phyloP scores from a whole-genome alignment of 2,113 vertebrate genomes.

The Tragulus kanchil region DNA sequence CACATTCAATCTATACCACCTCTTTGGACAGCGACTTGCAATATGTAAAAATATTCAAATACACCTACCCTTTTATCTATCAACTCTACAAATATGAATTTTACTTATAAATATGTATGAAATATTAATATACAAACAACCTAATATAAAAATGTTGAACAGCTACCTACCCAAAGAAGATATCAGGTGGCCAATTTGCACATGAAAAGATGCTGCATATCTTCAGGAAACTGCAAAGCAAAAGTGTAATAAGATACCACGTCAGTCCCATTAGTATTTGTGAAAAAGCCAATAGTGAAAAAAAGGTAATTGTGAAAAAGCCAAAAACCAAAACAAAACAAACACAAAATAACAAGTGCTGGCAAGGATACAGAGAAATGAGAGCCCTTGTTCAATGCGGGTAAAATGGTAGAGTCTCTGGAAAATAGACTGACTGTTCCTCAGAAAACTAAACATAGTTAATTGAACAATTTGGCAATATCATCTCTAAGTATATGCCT shows the following conservation, averaged over 20 bases:
- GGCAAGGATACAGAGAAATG: background rate
- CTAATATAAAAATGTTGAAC: background rate
- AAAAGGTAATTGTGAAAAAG: background rate
- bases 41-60: background rate
- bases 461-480: background rate
- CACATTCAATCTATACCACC: background rate
- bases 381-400: background rate
- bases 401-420: background rate
- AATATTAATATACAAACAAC: background rate
- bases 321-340: background rate
- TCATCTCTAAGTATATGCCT: background rate
- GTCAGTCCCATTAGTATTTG: background rate
- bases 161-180: background rate
- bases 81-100: background rate
- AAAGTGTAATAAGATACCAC: background rate
- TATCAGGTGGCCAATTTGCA: background rate
- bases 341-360: background rate
- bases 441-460: background rate
- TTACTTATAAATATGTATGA: background rate
- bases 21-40: background rate
- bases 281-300: background rate
- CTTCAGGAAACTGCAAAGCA: background rate
- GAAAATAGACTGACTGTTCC: background rate
- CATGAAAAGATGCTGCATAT: background rate
- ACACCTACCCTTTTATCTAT: background rate